Conservation (phyloP, 2,113 vertebrate genomes). For the Diglossa brunneiventris region DNA sequence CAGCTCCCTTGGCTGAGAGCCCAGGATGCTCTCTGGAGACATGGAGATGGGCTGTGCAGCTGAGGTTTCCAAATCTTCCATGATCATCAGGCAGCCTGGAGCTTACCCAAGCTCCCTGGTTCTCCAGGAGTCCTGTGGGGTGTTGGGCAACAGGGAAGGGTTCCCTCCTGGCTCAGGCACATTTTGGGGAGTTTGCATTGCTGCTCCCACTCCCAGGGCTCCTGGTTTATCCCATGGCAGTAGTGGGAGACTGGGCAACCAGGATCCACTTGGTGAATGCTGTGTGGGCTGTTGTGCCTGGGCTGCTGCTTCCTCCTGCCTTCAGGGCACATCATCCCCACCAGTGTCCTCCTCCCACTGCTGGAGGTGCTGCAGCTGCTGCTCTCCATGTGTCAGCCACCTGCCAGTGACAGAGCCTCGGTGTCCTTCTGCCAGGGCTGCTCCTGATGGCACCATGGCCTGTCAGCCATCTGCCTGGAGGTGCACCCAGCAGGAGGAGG, state of each 20-base stretch:
- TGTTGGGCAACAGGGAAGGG: neutral
- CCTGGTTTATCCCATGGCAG: neutral
- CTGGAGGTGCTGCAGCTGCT: neutral
- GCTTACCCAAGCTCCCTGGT: neutral
- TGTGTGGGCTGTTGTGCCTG: neutral
- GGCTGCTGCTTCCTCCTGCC: neutral
- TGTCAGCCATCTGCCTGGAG: neutral
- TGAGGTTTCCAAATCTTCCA: neutral
- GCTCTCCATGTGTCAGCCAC: neutral
- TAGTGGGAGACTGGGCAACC: neutral
- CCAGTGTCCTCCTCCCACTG: rapidly evolving
- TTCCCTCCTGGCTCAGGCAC: neutral
- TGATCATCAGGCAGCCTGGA: neutral
- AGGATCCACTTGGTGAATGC: neutral
- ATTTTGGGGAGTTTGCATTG: neutral
- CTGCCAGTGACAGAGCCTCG: neutral
- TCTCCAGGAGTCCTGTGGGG: neutral
- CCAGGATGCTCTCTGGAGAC: neutral
- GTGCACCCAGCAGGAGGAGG: neutral
- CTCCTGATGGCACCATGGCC: neutral
- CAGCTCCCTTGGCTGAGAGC: neutral
- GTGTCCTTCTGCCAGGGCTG: rapidly evolving
- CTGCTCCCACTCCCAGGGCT: rapidly evolving
- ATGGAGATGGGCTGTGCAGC: neutral
- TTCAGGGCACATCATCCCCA: neutral